Evolutionary conservation across 2,888 invertebrate species (phyloP), one percentile per base, ranked within the genome.

Genomic region (Leptura quadrifasciata): DNA sequence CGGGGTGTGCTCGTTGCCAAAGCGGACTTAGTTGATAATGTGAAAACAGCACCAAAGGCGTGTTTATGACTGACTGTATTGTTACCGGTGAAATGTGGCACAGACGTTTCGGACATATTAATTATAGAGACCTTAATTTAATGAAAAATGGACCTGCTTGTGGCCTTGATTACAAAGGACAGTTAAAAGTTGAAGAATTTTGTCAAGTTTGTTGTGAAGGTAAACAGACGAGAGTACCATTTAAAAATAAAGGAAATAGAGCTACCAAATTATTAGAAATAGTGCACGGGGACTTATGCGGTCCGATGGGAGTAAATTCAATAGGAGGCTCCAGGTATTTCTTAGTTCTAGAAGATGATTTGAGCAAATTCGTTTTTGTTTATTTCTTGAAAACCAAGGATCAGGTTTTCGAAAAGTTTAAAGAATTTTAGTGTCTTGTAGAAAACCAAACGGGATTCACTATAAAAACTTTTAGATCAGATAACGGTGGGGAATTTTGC

Each of bases 21-120:
- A 60, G 82, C 79, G 9, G 35, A 31, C 18, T 73, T 78, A 64
- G 65, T 60, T 9, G 71, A 81, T 70, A 75, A 79, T 54, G 5
- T 17, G 4, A 9, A n/a, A 54, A 39, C 1, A 1, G 5, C 12
- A 18, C 21, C 58, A 3, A 21, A 21, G 9, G 20, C 21, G n/a
- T n/a, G 10, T 58, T 58, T 1, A 21, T 58, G 21, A 12, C 21
- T 21, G 21, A 58, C 15, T 58, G 3, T 21, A 10, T 39, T 9
- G 1, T 9, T 21, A 9, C n/a, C 31, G 17, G 17, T 17, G 4
- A 27, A 15, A 15, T 61, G 0, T 76, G 75, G 78, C 78, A 78
- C 47, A 18, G 78, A 18, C 65, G 78, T 31, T 68, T 76, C 39
- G 74, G 74, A 18, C 76, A 78, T 39, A 21, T 67, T 31, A 71